These are phyloP conservation scores for Caligus rogercresseyi DNA, from an alignment of 1,140 invertebrate genomes.

Conservation along the genomic window DNA sequence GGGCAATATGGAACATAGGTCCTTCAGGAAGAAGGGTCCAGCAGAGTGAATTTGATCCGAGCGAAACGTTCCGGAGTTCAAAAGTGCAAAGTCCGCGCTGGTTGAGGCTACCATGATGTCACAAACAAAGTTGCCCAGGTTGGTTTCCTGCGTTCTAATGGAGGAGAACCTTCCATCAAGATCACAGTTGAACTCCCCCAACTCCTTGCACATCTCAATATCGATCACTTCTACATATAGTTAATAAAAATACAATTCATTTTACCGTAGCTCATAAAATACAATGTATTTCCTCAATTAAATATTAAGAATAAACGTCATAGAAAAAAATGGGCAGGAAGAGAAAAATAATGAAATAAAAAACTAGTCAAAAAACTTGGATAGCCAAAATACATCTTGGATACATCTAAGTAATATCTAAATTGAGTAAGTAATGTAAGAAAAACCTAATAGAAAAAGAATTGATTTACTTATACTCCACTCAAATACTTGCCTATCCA, in stretches of 20 bases:
- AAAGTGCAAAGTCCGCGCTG: conserved; percentile 56
- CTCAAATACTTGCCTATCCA: too few relatives aligned
- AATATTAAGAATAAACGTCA: too few relatives aligned
- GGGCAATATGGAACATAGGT: conserved; percentile 60
- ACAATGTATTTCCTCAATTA: too few relatives aligned
- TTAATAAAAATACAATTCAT: too few relatives aligned
- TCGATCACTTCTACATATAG: conserved; percentile 48
- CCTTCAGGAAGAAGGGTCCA: conserved; percentile 60
- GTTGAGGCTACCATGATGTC: conserved; percentile 66
- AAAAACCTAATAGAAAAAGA: too few relatives aligned
- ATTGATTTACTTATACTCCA: too few relatives aligned
- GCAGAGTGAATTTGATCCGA: conserved; percentile 53
- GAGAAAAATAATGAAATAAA: too few relatives aligned
- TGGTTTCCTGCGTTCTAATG: conserved; percentile 61
- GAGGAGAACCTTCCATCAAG: conserved; percentile 61
- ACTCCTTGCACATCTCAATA: conserved; percentile 57
- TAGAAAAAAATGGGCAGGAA: too few relatives aligned
- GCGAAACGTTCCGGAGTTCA: conserved; percentile 71
- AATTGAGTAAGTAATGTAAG: too few relatives aligned
- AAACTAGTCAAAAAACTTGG: neutral
- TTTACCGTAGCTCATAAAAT: too few relatives aligned
- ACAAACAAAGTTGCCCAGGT: conserved; percentile 74
- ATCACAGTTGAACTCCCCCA: conserved; percentile 60
- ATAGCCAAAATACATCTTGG: neutral
- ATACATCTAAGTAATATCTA: neutral